Base-by-base conservation (phyloP, 2,113 vertebrate species). In the Oreotragus oreotragus region DNA sequence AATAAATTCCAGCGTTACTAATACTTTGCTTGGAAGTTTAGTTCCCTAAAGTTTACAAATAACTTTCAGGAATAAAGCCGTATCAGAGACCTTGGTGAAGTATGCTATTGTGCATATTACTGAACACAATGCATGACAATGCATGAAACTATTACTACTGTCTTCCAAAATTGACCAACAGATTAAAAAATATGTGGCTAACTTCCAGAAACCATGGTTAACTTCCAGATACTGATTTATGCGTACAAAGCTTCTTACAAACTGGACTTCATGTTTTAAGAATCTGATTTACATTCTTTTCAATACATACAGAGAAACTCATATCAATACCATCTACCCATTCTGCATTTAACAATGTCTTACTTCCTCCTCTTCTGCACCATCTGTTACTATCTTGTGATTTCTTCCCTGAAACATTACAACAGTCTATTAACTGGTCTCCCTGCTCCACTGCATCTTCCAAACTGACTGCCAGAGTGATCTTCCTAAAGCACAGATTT, bases 41-140 rank as follows among this genome's bases (percentile, higher is more conserved):
- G 11, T 60, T 60, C 45, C 33, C 51, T 21, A 95, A 85, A 73
- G n/a, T 73, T 73, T 73, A 39, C 43, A 81, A 4, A 86, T 60
- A 97, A 94, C 33, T 62, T 90, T 87, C 84, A 90, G 47, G 92
- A 86, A 92, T 55, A 76, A 36, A 94, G 70, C 17, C 57, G n/a
- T 30, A 13, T 28, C 21, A 16, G 62, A 47, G 39, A 58, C 49
- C 80, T 80, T 89, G 80, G 2, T 19, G n/a, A 87, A 91, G 7
- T 14, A 51, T 66, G 23, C 10, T 81, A 89, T 16, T 66, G 66
- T 45, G 39, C 49, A 55, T 79, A 93, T 21, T 89, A 27, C 57
- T 96, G 92, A 95, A 87, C 17, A 77, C 14, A 80, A 43, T 88
- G n/a, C n/a, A n/a, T n/a, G 53, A 92, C 45, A 76, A 84, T 21